Percentiles rank a stretch among this genome's conserved stretches.
These are phyloP conservation scores for Hyles vespertilio DNA, from an alignment of 1,140 invertebrate species.

Conservation along the genomic window DNA sequence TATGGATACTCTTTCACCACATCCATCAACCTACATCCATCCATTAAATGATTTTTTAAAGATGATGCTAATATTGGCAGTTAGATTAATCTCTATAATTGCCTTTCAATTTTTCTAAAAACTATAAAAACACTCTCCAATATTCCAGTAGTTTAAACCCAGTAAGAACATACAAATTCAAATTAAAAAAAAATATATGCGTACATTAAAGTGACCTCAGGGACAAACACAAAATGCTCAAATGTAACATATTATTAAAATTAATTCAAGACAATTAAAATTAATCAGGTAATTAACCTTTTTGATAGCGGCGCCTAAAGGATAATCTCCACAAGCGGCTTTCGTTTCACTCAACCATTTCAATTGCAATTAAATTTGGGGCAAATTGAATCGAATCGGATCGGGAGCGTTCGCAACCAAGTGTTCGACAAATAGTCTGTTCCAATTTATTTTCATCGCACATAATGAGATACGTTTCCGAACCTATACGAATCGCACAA, in stretches of 20 bases:
- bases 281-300: slow-evolving; percentile 9
- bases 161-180: too few species aligned
- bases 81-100: too few species aligned
- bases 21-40: too few species aligned
- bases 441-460: slow-evolving; percentile 64
- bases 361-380: slow-evolving; percentile 70
- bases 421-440: slow-evolving; percentile 69
- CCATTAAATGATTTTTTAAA: too few species aligned
- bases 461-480: slow-evolving; percentile 65
- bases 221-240: not conserved
- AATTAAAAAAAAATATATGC: too few species aligned
- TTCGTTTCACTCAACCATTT: slow-evolving; percentile 52
- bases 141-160: too few species aligned
- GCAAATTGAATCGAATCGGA: slow-evolving; percentile 62
- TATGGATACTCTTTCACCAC: too few species aligned
- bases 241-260: not conserved
- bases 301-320: slow-evolving; percentile 17
- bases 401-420: slow-evolving; percentile 47
- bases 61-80: too few species aligned
- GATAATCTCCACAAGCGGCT: slow-evolving; percentile 47
- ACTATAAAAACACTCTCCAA: too few species aligned
- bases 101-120: too few species aligned
- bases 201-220: too few species aligned
- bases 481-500: slow-evolving; percentile 51
- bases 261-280: slow-evolving; percentile 1